Conservation (phyloP, 2,888 invertebrate genomes). For the Rhimphoctona megacephalus region DNA sequence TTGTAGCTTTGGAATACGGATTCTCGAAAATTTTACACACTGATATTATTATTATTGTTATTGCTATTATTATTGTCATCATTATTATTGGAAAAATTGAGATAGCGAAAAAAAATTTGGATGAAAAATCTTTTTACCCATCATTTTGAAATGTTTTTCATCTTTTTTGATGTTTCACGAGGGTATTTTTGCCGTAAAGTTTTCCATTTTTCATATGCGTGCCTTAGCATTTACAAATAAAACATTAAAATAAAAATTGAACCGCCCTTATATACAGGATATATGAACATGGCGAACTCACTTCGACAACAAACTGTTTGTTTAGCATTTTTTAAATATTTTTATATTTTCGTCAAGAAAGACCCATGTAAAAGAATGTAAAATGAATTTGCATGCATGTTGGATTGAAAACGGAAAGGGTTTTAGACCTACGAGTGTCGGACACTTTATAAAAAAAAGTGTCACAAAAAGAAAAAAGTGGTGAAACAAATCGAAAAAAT, state of each 20-base stretch:
- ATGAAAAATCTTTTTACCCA: not conserved
- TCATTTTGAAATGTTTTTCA: not conserved
- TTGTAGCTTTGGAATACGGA: not conserved
- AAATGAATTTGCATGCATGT: too few relatives aligned
- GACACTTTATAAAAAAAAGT: slow-evolving; percentile 2
- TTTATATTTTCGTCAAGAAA: not conserved
- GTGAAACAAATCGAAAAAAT: slow-evolving; percentile 6
- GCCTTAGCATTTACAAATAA: not conserved
- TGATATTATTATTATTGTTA: not conserved
- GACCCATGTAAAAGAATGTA: not conserved
- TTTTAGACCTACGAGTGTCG: not conserved
- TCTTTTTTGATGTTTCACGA: not conserved
- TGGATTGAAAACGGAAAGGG: too few relatives aligned
- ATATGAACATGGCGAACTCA: not conserved
- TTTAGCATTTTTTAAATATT: not conserved
- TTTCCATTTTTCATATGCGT: not conserved
- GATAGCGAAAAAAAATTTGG: not conserved
- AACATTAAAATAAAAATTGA: not conserved
- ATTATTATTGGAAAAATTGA: not conserved
- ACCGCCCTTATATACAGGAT: too few relatives aligned
- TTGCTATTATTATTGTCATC: not conserved
- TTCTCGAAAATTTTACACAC: not conserved
- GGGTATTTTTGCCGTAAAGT: not conserved
- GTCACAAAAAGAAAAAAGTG: not conserved
- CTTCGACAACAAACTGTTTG: not conserved